These are phyloP conservation scores for Sminthurides bifidus DNA, from an alignment of 1,140 invertebrate species.

Conservation along the genomic window DNA sequence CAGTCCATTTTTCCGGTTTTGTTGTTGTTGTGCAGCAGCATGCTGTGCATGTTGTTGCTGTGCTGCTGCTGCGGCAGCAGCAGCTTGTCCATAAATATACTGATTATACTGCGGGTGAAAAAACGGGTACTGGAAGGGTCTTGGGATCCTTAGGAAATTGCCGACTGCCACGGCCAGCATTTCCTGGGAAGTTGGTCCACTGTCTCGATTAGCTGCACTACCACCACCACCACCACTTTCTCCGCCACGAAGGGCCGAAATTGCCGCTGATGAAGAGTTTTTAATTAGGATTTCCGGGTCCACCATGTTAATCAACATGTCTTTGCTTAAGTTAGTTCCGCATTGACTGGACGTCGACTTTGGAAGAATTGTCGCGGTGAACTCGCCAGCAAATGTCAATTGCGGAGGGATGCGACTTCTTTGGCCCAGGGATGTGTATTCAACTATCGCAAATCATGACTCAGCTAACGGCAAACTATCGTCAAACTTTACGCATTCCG, in stretches of 20 bases:
- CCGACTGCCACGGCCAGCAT: conserved; percentile 5
- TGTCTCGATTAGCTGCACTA: too few relatives aligned
- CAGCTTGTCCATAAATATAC: conserved; percentile 5
- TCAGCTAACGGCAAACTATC: too few relatives aligned
- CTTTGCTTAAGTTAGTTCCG: background rate
- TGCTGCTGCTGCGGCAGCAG: too few relatives aligned
- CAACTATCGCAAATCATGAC: too few relatives aligned
- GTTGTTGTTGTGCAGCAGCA: background rate
- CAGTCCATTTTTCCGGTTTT: background rate
- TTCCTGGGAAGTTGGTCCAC: background rate
- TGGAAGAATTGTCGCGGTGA: too few relatives aligned
- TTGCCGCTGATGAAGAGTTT: background rate
- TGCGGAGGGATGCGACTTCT: too few relatives aligned
- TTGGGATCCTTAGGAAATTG: conserved; percentile 6
- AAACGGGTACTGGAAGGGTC: conserved; percentile 9
- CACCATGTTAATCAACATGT: conserved; percentile 9
- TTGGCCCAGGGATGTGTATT: too few relatives aligned
- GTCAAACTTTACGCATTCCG: too few relatives aligned
- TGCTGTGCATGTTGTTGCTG: too few relatives aligned
- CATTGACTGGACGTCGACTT: too few relatives aligned
- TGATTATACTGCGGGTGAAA: conserved; percentile 5
- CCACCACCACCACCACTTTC: background rate
- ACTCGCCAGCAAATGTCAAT: too few relatives aligned
- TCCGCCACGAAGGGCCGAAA: background rate
- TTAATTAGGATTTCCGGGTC: conserved; percentile 1